phyloP scores from a whole-genome alignment of 2,797 vertebrate genomes.

The Pempheris klunzingeri region DNA sequence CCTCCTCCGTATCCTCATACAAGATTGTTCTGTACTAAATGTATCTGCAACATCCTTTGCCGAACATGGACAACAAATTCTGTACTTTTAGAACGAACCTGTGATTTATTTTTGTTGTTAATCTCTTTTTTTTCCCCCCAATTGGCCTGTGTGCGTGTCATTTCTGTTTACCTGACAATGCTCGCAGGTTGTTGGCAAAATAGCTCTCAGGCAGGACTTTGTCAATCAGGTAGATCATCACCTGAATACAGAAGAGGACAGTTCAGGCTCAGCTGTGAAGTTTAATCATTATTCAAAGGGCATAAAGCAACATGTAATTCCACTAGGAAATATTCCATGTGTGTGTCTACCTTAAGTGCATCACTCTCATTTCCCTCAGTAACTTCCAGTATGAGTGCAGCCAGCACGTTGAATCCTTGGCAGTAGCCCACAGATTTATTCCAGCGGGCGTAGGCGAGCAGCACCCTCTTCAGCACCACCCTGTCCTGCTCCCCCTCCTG shows the following conservation, averaged over 20 bases:
- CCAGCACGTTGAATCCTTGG: slow-evolving; percentile 98
- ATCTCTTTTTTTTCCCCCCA: too few relatives aligned
- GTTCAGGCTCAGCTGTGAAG: not conserved
- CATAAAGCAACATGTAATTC: not conserved
- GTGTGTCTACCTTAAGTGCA: slow-evolving; percentile 91
- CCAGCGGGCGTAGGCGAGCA: slow-evolving; percentile 97
- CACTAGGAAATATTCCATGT: not conserved
- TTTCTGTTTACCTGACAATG: slow-evolving; percentile 86
- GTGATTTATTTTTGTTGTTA: not conserved
- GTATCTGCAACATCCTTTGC: not conserved
- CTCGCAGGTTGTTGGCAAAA: slow-evolving; percentile 97
- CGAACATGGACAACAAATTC: not conserved
- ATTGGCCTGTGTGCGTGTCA: not conserved
- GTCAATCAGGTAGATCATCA: slow-evolving; percentile 99
- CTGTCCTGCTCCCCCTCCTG: slow-evolving; percentile 98
- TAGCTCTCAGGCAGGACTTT: slow-evolving; percentile 99
- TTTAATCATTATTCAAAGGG: not conserved
- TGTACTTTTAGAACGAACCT: not conserved
- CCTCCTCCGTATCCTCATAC: not conserved
- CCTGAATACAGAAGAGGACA: slow-evolving; percentile 78
- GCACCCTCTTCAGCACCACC: slow-evolving; percentile 95
- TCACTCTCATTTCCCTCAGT: slow-evolving; percentile 97
- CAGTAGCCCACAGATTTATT: slow-evolving; percentile 98
- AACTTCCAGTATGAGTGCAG: slow-evolving; percentile 97
- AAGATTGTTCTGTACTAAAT: not conserved